Percentiles rank a stretch among this genome's conserved stretches.
Conservation (phyloP, 2,113 vertebrate genomes). For the Chinchilla lanigera region DNA sequence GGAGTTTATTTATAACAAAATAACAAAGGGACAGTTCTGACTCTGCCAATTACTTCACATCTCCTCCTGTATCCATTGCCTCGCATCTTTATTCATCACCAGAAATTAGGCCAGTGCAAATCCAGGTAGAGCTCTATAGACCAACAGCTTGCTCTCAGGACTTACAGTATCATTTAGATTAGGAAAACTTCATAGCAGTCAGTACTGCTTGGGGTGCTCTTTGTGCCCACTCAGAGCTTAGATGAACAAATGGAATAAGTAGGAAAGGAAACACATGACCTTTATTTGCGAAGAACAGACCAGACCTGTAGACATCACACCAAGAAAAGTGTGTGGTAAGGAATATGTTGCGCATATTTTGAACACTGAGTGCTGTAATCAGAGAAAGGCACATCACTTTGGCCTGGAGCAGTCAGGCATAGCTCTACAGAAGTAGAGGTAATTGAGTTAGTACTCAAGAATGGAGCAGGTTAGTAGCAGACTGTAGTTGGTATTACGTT, state of each 20-base stretch:
- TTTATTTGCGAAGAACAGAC: not conserved
- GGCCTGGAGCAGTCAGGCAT: not conserved
- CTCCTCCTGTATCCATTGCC: not conserved
- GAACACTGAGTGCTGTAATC: not conserved
- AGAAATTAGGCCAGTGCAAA: not conserved
- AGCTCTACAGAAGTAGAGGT: not conserved
- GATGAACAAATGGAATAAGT: not conserved
- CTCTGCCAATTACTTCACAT: constrained; percentile 65
- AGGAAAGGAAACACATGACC: not conserved
- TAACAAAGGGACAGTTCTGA: constrained; percentile 74
- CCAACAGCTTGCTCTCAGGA: not conserved
- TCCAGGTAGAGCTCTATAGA: not conserved
- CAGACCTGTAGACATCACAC: not conserved
- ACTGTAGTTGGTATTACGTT: not conserved
- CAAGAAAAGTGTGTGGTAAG: not conserved
- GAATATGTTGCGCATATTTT: not conserved
- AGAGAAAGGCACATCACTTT: not conserved
- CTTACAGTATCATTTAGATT: not conserved
- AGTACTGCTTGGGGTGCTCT: not conserved
- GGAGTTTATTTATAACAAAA: constrained; percentile 79
- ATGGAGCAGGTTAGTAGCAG: not conserved
- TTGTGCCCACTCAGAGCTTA: not conserved
- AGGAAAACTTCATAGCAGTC: not conserved
- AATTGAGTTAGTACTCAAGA: not conserved
- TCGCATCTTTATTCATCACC: constrained; percentile 36